These are phyloP conservation scores for Hyposoter dolosus DNA, from an alignment of 2,888 invertebrate species.

Conservation along the genomic window DNA sequence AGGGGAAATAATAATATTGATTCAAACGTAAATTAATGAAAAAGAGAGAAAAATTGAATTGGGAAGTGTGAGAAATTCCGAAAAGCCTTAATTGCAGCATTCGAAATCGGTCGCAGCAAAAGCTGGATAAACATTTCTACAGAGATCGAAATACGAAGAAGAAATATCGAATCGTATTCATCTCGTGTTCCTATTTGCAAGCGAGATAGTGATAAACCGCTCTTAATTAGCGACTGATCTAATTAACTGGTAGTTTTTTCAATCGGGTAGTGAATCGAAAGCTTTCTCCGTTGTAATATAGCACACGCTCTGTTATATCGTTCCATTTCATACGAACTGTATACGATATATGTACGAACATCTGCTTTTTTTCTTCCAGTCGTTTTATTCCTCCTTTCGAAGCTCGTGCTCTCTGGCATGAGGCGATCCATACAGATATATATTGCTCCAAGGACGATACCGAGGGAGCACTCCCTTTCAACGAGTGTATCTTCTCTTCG, in stretches of 20 bases:
- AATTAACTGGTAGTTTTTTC: conserved; percentile 51
- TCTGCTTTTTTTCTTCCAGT: background rate
- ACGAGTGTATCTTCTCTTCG: conserved; percentile 62
- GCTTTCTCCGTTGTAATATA: conserved; percentile 35
- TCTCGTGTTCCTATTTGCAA: conserved; percentile 37
- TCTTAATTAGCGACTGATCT: conserved; percentile 64
- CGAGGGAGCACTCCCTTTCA: conserved; percentile 63
- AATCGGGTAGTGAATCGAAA: conserved; percentile 33
- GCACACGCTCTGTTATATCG: conserved; percentile 30
- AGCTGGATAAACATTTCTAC: background rate
- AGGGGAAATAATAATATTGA: background rate
- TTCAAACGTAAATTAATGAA: background rate
- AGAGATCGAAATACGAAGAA: background rate
- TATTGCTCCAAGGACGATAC: conserved; percentile 56
- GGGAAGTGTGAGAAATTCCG: background rate
- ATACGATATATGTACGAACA: conserved; percentile 28
- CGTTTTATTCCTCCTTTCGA: conserved; percentile 13
- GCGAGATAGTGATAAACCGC: conserved; percentile 42
- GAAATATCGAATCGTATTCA: conserved; percentile 43
- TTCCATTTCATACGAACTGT: conserved; percentile 33
- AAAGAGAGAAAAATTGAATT: background rate
- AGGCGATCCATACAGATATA: conserved; percentile 36
- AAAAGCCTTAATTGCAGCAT: background rate
- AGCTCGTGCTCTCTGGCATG: conserved; percentile 24
- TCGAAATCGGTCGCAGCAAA: background rate